Evolutionary conservation across 2,113 vertebrate genomes (phyloP).

Genomic region (Baryphthengus martii): DNA sequence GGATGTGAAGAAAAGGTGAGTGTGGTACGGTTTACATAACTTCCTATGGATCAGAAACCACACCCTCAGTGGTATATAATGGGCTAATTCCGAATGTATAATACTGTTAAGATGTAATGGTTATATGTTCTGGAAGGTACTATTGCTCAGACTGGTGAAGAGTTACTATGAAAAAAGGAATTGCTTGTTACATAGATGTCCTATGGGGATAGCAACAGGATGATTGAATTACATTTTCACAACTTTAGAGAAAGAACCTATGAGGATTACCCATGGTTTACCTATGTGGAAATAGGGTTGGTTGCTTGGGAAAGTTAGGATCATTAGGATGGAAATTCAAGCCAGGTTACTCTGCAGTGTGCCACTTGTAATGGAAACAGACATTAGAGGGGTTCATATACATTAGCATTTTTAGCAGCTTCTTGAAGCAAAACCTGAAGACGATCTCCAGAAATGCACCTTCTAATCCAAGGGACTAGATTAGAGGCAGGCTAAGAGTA

Average conservation of each 20-base stretch:
- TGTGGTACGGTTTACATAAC: neutral
- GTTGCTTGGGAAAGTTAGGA: neutral
- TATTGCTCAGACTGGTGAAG: neutral
- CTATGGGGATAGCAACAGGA: neutral
- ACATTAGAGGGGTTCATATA: neutral
- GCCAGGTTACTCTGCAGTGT: rapidly evolving
- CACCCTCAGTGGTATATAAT: neutral
- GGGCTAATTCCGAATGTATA: neutral
- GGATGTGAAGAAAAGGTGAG: neutral
- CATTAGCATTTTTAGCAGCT: neutral
- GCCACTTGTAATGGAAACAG: neutral
- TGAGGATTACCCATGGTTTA: neutral
- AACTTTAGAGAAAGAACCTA: neutral
- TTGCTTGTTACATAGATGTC: neutral
- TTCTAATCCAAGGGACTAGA: neutral
- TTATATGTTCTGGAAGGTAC: neutral
- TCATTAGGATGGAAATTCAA: neutral
- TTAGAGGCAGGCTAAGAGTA: neutral
- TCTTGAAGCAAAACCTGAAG: neutral
- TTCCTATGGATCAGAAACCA: neutral
- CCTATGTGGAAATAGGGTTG: neutral
- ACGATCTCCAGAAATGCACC: neutral
- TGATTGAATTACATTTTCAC: neutral
- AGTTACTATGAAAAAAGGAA: neutral
- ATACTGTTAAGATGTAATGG: neutral